A percentile compares a stretch with the other conserved stretches of the same genome.
Evolutionary conservation across 1,140 invertebrate species (phyloP).

Genomic region (Orius laevigatus): DNA sequence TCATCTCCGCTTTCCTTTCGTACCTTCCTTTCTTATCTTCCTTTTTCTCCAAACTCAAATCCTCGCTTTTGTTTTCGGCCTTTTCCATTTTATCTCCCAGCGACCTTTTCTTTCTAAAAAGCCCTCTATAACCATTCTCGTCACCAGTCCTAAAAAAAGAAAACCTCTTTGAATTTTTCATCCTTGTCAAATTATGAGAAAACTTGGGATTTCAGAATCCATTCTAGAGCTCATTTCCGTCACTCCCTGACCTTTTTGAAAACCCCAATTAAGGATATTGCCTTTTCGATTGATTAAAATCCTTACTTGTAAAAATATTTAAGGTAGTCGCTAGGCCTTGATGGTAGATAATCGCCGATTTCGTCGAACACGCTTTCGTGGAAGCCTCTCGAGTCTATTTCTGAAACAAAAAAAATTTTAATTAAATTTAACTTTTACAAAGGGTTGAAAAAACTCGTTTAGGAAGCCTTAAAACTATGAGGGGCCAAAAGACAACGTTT

Average conservation of each 20-base stretch:
- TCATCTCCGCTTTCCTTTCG: slow-evolving; percentile 21
- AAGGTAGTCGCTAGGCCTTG: slow-evolving; percentile 20
- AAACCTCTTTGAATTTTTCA: neutral
- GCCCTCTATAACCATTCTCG: neutral
- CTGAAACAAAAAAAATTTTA: slow-evolving; percentile 17
- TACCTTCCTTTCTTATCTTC: slow-evolving; percentile 10
- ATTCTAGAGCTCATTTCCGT: slow-evolving; percentile 3
- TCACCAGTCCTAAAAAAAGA: neutral
- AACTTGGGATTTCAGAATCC: neutral
- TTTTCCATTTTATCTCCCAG: neutral
- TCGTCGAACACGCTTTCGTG: slow-evolving; percentile 32
- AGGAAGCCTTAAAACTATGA: no score
- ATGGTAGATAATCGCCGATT: slow-evolving; percentile 30
- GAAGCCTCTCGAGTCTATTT: slow-evolving; percentile 29
- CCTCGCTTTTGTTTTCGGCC: neutral
- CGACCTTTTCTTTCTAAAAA: neutral
- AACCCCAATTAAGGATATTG: no score
- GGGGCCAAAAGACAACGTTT: no score
- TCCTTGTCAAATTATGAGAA: neutral
- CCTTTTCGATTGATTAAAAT: no score
- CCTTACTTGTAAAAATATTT: no score
- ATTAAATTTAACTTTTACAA: no score
- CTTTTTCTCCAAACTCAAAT: neutral
- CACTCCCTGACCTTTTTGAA: neutral
- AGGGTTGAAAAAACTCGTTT: no score